A percentile compares a stretch with the other conserved stretches of the same genome.
These are phyloP conservation scores for Camponotus fellah DNA, from an alignment of 2,888 invertebrate species.

Conservation along the genomic window DNA sequence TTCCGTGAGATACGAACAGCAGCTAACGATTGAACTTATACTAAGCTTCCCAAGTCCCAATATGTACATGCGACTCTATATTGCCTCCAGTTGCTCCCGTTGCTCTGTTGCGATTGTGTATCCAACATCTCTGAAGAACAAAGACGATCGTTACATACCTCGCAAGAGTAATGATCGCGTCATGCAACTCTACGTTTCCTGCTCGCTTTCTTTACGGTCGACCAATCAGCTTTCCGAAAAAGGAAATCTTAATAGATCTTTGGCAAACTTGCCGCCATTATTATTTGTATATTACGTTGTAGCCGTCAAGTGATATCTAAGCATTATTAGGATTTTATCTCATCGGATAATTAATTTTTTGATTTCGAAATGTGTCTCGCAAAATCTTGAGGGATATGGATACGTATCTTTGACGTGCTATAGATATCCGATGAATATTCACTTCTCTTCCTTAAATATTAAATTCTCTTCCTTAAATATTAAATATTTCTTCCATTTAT, in stretches of 20 bases:
- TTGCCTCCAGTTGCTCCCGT: background rate
- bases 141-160: slow-evolving; percentile 9
- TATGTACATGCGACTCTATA: slow-evolving; percentile 31
- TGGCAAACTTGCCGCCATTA: background rate
- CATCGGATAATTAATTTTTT: background rate
- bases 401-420: background rate
- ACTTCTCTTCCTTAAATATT: background rate
- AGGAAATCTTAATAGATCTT: slow-evolving; percentile 4
- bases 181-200: background rate
- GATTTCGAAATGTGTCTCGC: background rate
- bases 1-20: slow-evolving; percentile 23
- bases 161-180: slow-evolving; percentile 25
- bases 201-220: background rate
- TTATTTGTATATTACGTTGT: background rate
- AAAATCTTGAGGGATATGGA: background rate
- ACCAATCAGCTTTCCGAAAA: background rate
- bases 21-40: slow-evolving; percentile 7
- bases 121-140: slow-evolving; percentile 4
- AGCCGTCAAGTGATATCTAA: background rate
- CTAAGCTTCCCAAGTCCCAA: slow-evolving; percentile 8
- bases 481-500: background rate
- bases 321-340: background rate
- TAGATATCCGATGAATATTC: background rate
- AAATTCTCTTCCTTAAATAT: too few species aligned
- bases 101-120: slow-evolving; percentile 19